Conservation (phyloP, 2,888 invertebrate species). For the Epiperipatus broadwayi region DNA sequence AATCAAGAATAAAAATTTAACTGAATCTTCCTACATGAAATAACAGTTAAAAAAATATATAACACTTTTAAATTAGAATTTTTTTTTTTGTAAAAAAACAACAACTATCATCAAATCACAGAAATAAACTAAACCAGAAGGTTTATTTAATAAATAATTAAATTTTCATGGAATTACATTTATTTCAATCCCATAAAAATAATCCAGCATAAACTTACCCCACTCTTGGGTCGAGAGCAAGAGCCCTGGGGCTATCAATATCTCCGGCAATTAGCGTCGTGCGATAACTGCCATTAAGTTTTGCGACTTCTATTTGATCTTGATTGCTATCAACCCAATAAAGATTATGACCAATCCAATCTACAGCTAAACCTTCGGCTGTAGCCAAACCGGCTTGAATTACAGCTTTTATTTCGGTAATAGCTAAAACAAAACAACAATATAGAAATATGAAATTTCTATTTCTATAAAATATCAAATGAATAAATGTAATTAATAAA, state of each 20-base stretch:
- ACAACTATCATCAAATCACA: no score
- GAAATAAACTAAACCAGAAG: no score
- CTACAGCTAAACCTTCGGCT: constrained; percentile 71
- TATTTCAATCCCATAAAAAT: neutral
- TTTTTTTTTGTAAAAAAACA: no score
- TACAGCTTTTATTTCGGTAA: constrained; percentile 57
- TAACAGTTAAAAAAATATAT: constrained; percentile 12
- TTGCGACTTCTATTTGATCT: constrained; percentile 62
- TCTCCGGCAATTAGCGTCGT: constrained; percentile 56
- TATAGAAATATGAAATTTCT: neutral
- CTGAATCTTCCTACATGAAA: no score
- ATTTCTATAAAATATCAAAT: neutral
- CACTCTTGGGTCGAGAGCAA: constrained; percentile 55
- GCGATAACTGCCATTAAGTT: constrained; percentile 50
- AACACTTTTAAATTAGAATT: no score
- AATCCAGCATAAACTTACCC: constrained; percentile 33
- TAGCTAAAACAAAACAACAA: constrained; percentile 18
- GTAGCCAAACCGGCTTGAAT: constrained; percentile 62
- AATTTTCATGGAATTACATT: no score
- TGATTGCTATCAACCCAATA: constrained; percentile 72
- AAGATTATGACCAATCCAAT: constrained; percentile 65
- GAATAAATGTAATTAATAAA: constrained; percentile 4
- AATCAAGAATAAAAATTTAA: no score
- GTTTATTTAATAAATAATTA: no score
- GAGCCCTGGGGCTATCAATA: constrained; percentile 64